phyloP scores from a whole-genome alignment of 2,113 vertebrate species.

The Dipodomys ordii region DNA sequence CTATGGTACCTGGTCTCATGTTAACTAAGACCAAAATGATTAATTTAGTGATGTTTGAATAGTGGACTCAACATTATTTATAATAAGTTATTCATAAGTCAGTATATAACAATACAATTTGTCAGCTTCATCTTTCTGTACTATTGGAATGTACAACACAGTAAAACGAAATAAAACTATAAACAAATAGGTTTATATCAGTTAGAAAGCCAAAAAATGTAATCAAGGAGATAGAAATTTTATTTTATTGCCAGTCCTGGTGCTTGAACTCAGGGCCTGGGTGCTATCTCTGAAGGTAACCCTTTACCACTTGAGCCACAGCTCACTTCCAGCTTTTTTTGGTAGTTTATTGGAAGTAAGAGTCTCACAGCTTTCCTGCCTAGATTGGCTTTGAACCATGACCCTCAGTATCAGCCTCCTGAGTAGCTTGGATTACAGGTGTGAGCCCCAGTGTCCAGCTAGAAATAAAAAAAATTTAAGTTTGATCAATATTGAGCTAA shows the following conservation, averaged over 20 bases:
- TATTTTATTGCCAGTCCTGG: no score
- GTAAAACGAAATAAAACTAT: conserved; percentile 12
- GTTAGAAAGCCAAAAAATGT: conserved; percentile 36
- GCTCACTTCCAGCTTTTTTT: no score
- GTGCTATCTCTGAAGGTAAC: no score
- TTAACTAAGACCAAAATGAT: conserved; percentile 14
- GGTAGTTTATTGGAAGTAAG: no score
- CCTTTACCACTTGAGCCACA: no score
- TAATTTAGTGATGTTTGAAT: conserved; percentile 13
- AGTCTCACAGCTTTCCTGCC: no score
- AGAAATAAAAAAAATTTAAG: not conserved
- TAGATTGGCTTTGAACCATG: no score
- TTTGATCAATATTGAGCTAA: conserved; percentile 28
- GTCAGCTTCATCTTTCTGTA: not conserved
- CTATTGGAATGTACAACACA: conserved; percentile 51
- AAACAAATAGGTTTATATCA: conserved; percentile 20
- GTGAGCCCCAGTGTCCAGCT: no score
- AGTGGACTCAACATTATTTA: not conserved
- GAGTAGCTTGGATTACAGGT: no score
- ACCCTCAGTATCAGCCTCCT: no score
- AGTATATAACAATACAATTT: not conserved
- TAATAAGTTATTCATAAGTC: conserved; percentile 11
- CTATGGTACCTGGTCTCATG: no score
- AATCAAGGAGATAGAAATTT: conserved; percentile 11
- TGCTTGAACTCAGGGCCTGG: no score